Base-by-base conservation (phyloP, 2,797 vertebrate genomes). In the Schizopygopsis malacanthus region DNA sequence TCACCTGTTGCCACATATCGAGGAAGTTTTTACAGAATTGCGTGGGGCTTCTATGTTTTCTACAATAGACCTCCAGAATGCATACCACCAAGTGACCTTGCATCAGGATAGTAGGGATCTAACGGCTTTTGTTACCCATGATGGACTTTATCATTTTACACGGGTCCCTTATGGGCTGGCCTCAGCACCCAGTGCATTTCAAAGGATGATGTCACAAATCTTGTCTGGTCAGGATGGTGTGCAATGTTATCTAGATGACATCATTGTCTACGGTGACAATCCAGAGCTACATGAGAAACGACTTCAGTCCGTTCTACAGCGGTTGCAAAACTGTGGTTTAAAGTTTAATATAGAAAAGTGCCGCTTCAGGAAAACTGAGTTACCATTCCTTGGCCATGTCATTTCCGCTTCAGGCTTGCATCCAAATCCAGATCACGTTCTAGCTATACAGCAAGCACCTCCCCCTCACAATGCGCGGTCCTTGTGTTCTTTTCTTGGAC, bases 41-140 rank as follows among this genome's bases (percentile, higher is more conserved):
- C 28, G 28, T 28, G 28, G 28, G 28, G 28, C 79, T 25, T 12
- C 75, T 54, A 45, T 89, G 84, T 70, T 83, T 13, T 86, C 25
- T 20, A 83, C 85, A 12, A 88, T 85, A 71, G 80, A 86, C 25
- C 54, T 61, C 13, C 73, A 78, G 43, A 86, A 67, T 75, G 78
- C 87, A 25, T 88, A 76, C 54, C 69, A 86, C 71, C 86, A 87
- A 47, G 39, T 89, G 4, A 70, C 61, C 8, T 22, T 86, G 22
- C 78, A 86, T 47, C 20, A 37, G 2, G 72, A 86, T 3, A 87
- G 81, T 43, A 71, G 71, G 25, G 78, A 82, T n/a, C 71, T 88
- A 1, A 75, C 47, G 8, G 82, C 67, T 8, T 89, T 88, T 28
- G 63, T 85, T n/a, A 82, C 79, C 3, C 77, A 82, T 79, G 80